Evolutionary conservation across 2,113 vertebrate genomes (phyloP), one percentile per base, ranked within the genome.

Genomic region (Callionymus lyra): DNA sequence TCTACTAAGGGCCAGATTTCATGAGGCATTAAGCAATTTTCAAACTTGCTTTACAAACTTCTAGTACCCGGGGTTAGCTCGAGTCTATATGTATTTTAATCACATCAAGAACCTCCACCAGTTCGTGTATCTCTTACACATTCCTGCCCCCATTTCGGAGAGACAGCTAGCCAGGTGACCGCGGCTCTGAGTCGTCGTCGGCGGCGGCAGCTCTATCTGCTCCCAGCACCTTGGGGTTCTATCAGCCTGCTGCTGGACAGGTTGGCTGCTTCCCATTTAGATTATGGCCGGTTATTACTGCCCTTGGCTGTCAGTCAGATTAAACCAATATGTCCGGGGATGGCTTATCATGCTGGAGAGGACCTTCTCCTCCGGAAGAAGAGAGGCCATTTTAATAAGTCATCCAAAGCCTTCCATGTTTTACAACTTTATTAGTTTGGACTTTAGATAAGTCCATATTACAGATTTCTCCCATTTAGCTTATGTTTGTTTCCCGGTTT

Each of bases 261-360:
- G 36, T 34, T 50, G 53, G 53, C 65, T 56, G 62, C 45, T 62
- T 74, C 63, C 70, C 74, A 71, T 76, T 79, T 79, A 74, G 64
- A 79, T 80, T 83, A 73, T 70, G 68, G 76, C 74, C 72, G 70
- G 73, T 80, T 80, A 80, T 79, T 72, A 70, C 78, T 75, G 72
- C 56, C 72, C 68, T 62, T 47, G 70, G 77, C 82, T 76, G 74
- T 77, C 77, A 68, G 45, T 77, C 71, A 77, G 75, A 80, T 82
- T 81, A 68, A 67, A 78, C 72, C 79, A 77, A 77, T 76, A 69
- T 72, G 65, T 71, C 67, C 57, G 48, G 17, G 68, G 65, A 72
- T 45, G 68, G 63, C 56, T 44, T 41, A 52, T 76, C 74, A 73
- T 79, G 72, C 10, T 49, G 50, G 50, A 55, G 48, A 64, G 47